These are phyloP conservation scores for Synodontis membranacea DNA, from an alignment of 2,113 vertebrate genomes.

Conservation along the genomic window DNA sequence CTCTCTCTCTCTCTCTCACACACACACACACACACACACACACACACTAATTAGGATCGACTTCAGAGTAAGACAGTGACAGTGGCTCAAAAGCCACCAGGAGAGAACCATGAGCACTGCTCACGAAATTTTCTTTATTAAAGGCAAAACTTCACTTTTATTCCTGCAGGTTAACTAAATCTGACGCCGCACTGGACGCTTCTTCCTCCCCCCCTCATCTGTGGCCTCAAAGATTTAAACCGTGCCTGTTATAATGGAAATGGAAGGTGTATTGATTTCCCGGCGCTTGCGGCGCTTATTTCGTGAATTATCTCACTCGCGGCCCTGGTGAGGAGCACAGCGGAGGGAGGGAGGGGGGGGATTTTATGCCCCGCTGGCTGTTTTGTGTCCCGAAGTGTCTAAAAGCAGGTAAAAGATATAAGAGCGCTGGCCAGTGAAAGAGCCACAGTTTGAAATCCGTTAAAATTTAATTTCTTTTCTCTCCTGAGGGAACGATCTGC, in stretches of 20 bases:
- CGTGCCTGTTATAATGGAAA: slow-evolving; percentile 34
- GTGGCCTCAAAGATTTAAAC: slow-evolving; percentile 27
- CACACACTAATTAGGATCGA: slow-evolving; percentile 58
- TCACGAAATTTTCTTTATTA: neutral
- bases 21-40: slow-evolving; percentile 33
- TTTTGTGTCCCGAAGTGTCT: slow-evolving; percentile 35
- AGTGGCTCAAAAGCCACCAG: neutral
- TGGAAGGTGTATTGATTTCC: slow-evolving; percentile 38
- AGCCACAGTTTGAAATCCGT: slow-evolving; percentile 42
- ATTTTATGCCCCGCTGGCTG: slow-evolving; percentile 28
- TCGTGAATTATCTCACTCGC: slow-evolving; percentile 31
- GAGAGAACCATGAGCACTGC: neutral
- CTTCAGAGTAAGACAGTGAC: slow-evolving; percentile 37
- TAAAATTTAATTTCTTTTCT: slow-evolving; percentile 44
- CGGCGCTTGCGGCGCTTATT: slow-evolving; percentile 23
- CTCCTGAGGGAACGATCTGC: slow-evolving; percentile 36
- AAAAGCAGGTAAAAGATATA: slow-evolving; percentile 42
- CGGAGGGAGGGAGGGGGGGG: neutral
- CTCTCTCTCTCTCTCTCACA: slow-evolving; percentile 22
- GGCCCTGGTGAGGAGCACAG: neutral
- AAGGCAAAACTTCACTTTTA: neutral
- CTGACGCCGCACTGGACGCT: neutral
- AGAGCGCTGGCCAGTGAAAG: slow-evolving; percentile 19
- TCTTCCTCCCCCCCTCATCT: neutral
- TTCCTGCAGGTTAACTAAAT: slow-evolving; percentile 27